Base-by-base conservation (phyloP, 2,888 invertebrate species). In the Toxonevra muliebris region DNA sequence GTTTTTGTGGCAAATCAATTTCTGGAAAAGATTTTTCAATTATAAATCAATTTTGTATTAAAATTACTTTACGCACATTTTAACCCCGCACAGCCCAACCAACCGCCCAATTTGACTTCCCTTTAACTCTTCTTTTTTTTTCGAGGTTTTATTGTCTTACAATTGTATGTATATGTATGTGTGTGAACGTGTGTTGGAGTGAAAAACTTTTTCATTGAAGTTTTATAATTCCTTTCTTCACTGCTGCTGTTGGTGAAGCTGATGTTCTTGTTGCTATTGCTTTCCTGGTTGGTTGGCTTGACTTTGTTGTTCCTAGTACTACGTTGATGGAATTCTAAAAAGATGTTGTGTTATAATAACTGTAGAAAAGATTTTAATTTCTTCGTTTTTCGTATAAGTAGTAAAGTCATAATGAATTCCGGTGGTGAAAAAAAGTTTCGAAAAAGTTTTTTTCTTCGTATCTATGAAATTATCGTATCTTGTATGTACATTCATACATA, bases 1-100 rank as follows among this genome's bases (percentile, higher is more conserved):
- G 77, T 72, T 76, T 73, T 75, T 79, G 82, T 76, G 82, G 82
- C 77, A 82, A 83, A 79, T 83, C 82, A 82, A 82, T 81, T 82
- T 79, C 79, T 81, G 75, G 75, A 76, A 81, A 82, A 80, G 79
- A 79, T 82, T 85, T 85, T 84, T 81, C 85, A 84, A 84, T 84
- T 84, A 85, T 85, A 84, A 85, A 84, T 84, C 83, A 84, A 85
- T 84, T 84, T 85, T 84, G 84, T 82, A 84, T 84, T 84, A 82
- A 84, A 83, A 84, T 83, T 83, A 80, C 82, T 83, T 85, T 80
- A 79, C 80, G 77, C 79, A 79, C 74, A 75, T 79, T 75, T 61
- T 50, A 48, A 53, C 48, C 57, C 45, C 17, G 41, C 20, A 45
- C 13, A 20, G 20, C 40, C 10, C 15, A n/a, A 13, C 40, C 13